Base-by-base conservation (phyloP, 2,797 vertebrate species). In the Acanthurus tractus region DNA sequence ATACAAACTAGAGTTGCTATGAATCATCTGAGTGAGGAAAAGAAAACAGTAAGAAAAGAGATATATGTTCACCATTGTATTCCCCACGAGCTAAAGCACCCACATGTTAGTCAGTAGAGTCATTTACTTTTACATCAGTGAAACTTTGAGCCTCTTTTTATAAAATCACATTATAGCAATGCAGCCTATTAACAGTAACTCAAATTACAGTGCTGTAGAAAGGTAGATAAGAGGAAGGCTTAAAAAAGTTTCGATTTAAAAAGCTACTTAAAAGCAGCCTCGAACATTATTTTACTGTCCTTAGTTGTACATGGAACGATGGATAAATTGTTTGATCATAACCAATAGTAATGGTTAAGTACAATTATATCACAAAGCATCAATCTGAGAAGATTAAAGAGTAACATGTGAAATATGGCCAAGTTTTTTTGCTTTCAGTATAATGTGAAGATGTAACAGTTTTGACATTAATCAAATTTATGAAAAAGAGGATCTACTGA, bases 31-130 rank as follows among this genome's bases (percentile, higher is more conserved):
- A 29, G 29, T 18, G 22, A 67, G 48, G 38, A 40, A 2, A 11
- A 70, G 45, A 17, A 55, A 49, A 38, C 18, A 8, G 15, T 38
- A 6, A 18, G n/a, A 1, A 45, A 44, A 22, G 25, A 49, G 7
- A 40, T 59, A 0, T 3, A 23, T 1, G 3, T 14, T 9, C 42
- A 46, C 23, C 17, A 56, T 20, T n/a, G 38, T 40, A 64, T 61
- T 61, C 17, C 6, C 36, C 56, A 23, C 13, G 0, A 44, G 53
- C 34, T 20, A 9, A 17, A 29, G 34, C 58, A 48, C 22, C 58
- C 63, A 69, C 52, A 49, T 54, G n/a, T 42, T 22, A 29, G 42
- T 72, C 74, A 69, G 52, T 44, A 50, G 58, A 66, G 52, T 74
- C 63, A 68, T 54, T 75, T 59, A 66, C 45, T 38, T 14, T 62